These are phyloP conservation scores for Arenicola marina DNA, from an alignment of 2,888 invertebrate species.

Conservation along the genomic window DNA sequence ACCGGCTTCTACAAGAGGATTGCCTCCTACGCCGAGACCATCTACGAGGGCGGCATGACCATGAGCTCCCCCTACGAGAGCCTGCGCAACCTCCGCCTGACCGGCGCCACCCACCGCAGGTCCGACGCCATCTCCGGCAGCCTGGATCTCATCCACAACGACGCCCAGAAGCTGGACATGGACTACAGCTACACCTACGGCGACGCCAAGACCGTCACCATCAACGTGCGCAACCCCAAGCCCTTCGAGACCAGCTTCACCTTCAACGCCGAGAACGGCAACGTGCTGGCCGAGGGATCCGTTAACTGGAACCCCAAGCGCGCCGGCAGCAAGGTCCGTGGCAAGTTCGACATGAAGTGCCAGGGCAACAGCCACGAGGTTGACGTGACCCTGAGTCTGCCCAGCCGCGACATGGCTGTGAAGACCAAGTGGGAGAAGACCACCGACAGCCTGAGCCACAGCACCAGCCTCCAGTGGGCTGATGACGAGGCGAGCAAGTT, in stretches of 20 bases:
- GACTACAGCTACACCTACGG: slow-evolving; percentile 27
- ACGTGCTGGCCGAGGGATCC: slow-evolving; percentile 11
- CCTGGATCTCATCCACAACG: slow-evolving; percentile 21
- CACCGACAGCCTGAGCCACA: slow-evolving; percentile 12
- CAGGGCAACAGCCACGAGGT: not conserved
- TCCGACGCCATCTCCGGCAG: slow-evolving; percentile 13
- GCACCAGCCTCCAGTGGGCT: slow-evolving; percentile 20
- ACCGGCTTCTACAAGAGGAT: slow-evolving; percentile 14
- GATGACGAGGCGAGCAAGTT: slow-evolving; percentile 31
- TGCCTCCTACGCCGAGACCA: not conserved
- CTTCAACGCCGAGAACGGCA: not conserved
- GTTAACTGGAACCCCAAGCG: slow-evolving; percentile 49
- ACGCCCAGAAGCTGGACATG: slow-evolving; percentile 20
- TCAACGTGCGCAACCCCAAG: slow-evolving; percentile 18
- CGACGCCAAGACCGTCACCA: slow-evolving; percentile 6
- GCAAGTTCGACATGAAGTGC: slow-evolving; percentile 23
- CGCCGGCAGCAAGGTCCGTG: slow-evolving; percentile 20
- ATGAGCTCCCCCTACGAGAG: slow-evolving; percentile 10
- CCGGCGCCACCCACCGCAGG: slow-evolving; percentile 5
- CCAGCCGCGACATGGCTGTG: slow-evolving; percentile 15
- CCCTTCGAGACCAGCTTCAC: slow-evolving; percentile 18
- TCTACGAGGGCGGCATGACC: slow-evolving; percentile 10
- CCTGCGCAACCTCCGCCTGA: slow-evolving; percentile 15
- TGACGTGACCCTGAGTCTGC: slow-evolving; percentile 11
- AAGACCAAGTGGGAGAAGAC: slow-evolving; percentile 8